phyloP scores from a whole-genome alignment of 2,113 vertebrate genomes.

The Myiozetetes cayanensis region DNA sequence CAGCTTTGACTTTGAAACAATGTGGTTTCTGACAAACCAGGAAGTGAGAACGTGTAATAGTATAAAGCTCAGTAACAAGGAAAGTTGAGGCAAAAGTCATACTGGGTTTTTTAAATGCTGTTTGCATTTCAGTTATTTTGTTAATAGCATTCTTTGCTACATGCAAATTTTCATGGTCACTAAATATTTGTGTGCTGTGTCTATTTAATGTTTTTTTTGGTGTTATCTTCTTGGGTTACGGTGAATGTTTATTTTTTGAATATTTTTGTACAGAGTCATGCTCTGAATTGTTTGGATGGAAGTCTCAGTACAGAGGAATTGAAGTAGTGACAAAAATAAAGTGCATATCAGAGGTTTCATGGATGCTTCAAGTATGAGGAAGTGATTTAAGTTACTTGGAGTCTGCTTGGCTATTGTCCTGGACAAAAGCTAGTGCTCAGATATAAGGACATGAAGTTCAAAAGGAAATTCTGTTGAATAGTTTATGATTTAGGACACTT shows the following conservation, averaged over 20 bases:
- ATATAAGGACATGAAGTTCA: neutral
- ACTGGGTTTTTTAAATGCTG: neutral
- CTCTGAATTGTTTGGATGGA: neutral
- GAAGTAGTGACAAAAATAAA: neutral
- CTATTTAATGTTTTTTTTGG: neutral
- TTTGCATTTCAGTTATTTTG: neutral
- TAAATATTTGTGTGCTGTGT: neutral
- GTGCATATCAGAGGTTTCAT: neutral
- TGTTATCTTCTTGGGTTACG: neutral
- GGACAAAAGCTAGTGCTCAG: neutral
- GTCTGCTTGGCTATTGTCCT: neutral
- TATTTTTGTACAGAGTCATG: neutral
- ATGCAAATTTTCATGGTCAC: neutral
- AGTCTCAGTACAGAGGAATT: neutral
- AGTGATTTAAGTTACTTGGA: neutral
- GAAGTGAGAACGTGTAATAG: slow-evolving; percentile 13
- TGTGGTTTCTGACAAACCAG: slow-evolving; percentile 30
- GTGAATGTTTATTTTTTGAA: neutral
- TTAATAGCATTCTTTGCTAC: neutral
- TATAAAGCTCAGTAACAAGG: neutral
- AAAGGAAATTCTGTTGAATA: neutral
- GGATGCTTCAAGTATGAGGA: neutral
- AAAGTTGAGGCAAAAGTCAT: neutral
- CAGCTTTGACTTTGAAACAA: slow-evolving; percentile 7
- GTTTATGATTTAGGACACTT: neutral